phyloP scores from a whole-genome alignment of 2,113 vertebrate genomes.

The Fregetta grallaria region DNA sequence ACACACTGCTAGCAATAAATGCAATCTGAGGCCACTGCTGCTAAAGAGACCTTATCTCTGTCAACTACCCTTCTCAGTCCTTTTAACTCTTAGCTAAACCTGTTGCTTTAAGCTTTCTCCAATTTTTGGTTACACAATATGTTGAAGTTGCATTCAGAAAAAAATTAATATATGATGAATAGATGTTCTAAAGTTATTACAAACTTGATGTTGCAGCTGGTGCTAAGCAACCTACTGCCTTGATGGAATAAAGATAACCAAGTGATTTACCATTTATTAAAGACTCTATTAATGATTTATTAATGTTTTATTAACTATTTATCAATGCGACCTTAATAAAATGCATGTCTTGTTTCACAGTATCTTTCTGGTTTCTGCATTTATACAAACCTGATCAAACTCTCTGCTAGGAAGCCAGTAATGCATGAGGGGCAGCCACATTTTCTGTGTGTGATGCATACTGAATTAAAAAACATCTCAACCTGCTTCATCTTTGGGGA shows the following conservation, averaged over 20 bases:
- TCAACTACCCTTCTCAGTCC: not conserved
- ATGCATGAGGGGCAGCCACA: not conserved
- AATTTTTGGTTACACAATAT: not conserved
- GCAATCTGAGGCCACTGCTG: not conserved
- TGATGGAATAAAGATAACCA: conserved; percentile 21
- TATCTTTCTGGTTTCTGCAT: not conserved
- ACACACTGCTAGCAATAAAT: not conserved
- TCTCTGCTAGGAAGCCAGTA: not conserved
- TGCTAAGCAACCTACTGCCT: conserved; percentile 12
- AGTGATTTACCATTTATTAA: conserved; percentile 52
- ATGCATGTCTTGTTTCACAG: not conserved
- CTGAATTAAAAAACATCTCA: not conserved
- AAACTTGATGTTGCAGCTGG: not conserved
- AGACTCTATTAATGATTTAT: conserved; percentile 42
- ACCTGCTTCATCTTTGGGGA: not conserved
- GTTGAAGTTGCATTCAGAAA: not conserved
- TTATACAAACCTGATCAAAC: conserved; percentile 10
- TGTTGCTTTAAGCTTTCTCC: not conserved
- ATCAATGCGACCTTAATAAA: conserved; percentile 33
- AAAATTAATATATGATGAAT: not conserved
- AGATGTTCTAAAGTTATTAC: conserved; percentile 4
- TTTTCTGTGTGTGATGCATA: not conserved
- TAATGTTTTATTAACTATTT: conserved; percentile 58
- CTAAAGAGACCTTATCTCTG: not conserved
- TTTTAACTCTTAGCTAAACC: not conserved